A percentile compares a stretch with the other conserved stretches of the same genome.
phyloP scores from a whole-genome alignment of 2,888 invertebrate species.

The Tachina fera region DNA sequence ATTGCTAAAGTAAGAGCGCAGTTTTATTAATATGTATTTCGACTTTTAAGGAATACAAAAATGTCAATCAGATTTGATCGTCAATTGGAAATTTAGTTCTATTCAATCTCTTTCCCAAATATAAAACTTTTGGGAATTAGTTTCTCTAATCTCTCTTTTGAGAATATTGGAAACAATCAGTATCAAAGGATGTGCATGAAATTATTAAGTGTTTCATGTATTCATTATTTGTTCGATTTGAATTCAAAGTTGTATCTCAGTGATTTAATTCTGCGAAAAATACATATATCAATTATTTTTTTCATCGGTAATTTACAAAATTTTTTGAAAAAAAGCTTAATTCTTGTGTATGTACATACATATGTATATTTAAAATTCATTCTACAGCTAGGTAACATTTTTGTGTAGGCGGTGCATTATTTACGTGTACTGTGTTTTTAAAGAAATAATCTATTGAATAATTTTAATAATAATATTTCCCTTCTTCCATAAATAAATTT shows the following conservation, averaged over 20 bases:
- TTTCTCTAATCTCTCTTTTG: too few species aligned
- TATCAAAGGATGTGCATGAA: too few species aligned
- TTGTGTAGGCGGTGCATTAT: background rate
- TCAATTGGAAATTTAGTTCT: too few species aligned
- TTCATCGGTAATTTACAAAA: background rate
- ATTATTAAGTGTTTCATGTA: too few species aligned
- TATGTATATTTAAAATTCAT: background rate
- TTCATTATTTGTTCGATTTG: background rate
- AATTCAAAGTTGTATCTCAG: background rate
- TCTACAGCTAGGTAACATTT: constrained; percentile 10
- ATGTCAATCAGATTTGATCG: too few species aligned
- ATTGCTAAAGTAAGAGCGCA: too few species aligned
- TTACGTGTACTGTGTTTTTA: constrained; percentile 15
- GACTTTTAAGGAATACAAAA: too few species aligned
- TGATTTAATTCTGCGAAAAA: too few species aligned
- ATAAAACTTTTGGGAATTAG: too few species aligned
- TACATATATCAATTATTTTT: background rate
- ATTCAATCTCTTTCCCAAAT: too few species aligned
- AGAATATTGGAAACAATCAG: too few species aligned
- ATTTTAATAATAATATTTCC: constrained; percentile 23
- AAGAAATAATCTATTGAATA: constrained; percentile 16
- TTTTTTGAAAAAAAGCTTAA: background rate
- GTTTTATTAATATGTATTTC: too few species aligned
- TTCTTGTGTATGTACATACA: background rate
- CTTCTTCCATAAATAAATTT: constrained; percentile 47